Base-by-base conservation (phyloP, 2,888 invertebrate genomes). In the Acrobasis suavella region DNA sequence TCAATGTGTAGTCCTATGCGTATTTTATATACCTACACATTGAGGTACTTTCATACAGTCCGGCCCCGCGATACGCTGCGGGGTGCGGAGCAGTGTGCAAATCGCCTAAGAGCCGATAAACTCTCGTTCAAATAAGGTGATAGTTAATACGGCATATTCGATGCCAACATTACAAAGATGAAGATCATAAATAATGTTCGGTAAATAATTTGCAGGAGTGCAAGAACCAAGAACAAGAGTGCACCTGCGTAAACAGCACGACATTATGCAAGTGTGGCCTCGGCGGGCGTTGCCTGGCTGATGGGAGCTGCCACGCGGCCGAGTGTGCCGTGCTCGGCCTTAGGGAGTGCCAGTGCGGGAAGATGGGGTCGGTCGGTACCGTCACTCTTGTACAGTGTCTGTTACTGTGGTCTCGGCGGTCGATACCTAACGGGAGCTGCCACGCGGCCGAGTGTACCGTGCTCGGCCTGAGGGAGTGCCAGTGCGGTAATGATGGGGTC, bases 381-480 rank as follows among this genome's bases (percentile, higher is more conserved):
- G 12, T 9, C 37, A 38, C 12, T 22, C 10, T 42, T 42, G 42
- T 32, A 32, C 7, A 32, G 32, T 32, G 8, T 32, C 32, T 93
- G 93, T 65, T 69, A 67, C 0, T 93, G 93, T 69, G 93, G 92
- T 0, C 75, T 93, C 50, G 87, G 88, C 38, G 93, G 93, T 0
- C 77, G 82, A 2, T 93, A 93, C 62, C 56, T 0, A 89, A 87
- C 65, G 80, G 83, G 9, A 76, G 76, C 60, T 93, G 93, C 64
- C 91, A 91, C 67, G 93, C 92, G 1, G 82, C 87, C 0, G 93
- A 93, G 72, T 93, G 93, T 72, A 88, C 87, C 0, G 65, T 80
- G 7, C 73, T 93, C 0, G 89, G 90, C 0, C 77, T 92, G 0
- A 68, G 64, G 12, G 93, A 93, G 75, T 93, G 93, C 71, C 72